Evolutionary conservation across 2,797 vertebrate species (phyloP), one percentile per base, ranked within the genome.

Genomic region (Epinephelus awoara): DNA sequence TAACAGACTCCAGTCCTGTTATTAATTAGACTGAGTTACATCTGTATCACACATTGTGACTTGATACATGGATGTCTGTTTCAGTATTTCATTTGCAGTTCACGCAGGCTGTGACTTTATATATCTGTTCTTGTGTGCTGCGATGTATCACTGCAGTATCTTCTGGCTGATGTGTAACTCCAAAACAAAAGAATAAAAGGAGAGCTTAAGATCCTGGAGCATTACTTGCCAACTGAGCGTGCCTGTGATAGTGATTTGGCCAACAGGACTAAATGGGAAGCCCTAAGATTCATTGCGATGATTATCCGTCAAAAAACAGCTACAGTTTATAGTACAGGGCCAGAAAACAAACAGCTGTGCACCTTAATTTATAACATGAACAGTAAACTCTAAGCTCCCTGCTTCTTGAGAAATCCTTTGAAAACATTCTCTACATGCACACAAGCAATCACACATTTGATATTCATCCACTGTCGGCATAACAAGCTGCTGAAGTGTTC

Each of bases 21-120:
- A 3, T 59, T 29, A 67, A 73, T 52, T 47, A 8, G 3, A 59
- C 18, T 17, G 5, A 21, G 38, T 56, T 67, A 49, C 71, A 86
- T 80, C 85, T 78, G 83, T 61, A 61, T 69, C 47, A 40, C 82
- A 85, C 19, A 79, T 51, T 69, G 49, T 11, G 38, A 25, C 47
- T 73, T 34, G 29, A 61, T 57, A 44, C 40, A 1, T 1, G 6
- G 3, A 19, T 25, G 7, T 63, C 11, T 51, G 15, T 4, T 11
- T 18, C 18, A n/a, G 57, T 54, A 44, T 73, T 81, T 34, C 12
- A 57, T 27, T 63, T 68, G 1, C 18, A 72, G 44, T 64, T 52
- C n/a, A 49, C 46, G 23, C 58, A 68, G 40, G 3, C 54, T 64
- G 44, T 2, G 38, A 56, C 5, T 61, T 40, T 34, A 14, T n/a